A percentile compares a stretch with the other conserved stretches of the same genome.
Conservation (phyloP, 2,113 vertebrate species). For the Lampris incognitus region DNA sequence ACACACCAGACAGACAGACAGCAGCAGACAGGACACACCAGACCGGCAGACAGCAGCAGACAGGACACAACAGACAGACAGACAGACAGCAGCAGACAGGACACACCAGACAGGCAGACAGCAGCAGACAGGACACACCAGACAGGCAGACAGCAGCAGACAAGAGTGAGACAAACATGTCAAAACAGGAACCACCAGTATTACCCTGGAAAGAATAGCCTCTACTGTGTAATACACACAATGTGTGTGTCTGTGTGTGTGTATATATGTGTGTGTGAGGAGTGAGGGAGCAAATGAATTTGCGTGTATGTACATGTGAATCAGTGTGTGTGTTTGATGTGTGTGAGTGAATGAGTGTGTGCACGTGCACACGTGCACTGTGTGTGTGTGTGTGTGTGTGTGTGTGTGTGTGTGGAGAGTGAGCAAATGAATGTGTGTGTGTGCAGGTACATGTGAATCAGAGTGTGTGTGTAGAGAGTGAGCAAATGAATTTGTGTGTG, state of each 20-base stretch:
- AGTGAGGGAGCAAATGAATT: neutral
- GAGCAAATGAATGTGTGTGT: neutral
- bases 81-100: no score
- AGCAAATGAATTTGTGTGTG: neutral
- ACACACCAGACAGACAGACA: no score
- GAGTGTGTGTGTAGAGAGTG: no score
- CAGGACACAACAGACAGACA: no score
- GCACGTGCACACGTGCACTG: neutral
- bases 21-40: no score
- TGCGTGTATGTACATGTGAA: neutral
- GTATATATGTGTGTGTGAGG: neutral
- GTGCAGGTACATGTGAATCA: neutral
- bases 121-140: no score
- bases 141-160: neutral
- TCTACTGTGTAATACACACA: constrained; percentile 19
- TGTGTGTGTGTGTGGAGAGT: neutral
- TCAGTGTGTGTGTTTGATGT: neutral
- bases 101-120: no score
- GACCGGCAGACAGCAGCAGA: no score
- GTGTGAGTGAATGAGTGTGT: neutral
- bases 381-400: constrained; percentile 2
- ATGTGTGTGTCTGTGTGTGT: neutral
- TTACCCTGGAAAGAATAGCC: constrained; percentile 29
- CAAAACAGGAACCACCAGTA: constrained; percentile 61
- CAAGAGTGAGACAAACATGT: constrained; percentile 26